Percentiles rank a stretch among this genome's conserved stretches.
Conservation (phyloP, 2,888 invertebrate genomes). For the Palloptera scutellata region DNA sequence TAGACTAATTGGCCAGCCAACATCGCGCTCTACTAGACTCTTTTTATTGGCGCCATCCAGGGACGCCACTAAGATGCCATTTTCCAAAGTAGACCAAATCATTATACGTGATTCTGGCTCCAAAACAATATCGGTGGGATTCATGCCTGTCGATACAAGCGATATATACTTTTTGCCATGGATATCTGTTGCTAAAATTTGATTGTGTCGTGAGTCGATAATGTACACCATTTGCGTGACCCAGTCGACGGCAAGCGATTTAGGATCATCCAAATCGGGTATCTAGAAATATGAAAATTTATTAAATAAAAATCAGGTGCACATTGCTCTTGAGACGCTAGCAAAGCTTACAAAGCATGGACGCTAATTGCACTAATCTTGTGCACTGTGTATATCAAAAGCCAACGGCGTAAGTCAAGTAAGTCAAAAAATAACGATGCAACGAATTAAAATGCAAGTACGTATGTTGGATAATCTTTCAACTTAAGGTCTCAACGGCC, state of each 20-base stretch:
- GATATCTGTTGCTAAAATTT: slow-evolving; percentile 61
- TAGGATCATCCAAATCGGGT: slow-evolving; percentile 70
- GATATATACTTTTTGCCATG: slow-evolving; percentile 61
- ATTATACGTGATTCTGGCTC: slow-evolving; percentile 71
- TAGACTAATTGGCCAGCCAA: slow-evolving; percentile 79
- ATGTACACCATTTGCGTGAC: slow-evolving; percentile 74
- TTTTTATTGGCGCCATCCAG: slow-evolving; percentile 72
- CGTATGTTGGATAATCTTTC: too few species aligned
- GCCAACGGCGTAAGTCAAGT: too few species aligned
- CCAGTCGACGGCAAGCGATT: slow-evolving; percentile 81
- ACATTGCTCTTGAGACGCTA: too few species aligned
- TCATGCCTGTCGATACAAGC: slow-evolving; percentile 65
- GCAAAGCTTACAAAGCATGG: too few species aligned
- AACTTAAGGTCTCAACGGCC: too few species aligned
- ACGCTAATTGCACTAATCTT: too few species aligned
- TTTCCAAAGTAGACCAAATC: slow-evolving; percentile 81
- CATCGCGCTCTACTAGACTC: slow-evolving; percentile 69
- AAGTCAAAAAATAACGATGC: too few species aligned
- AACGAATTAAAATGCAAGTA: too few species aligned
- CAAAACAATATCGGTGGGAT: slow-evolving; percentile 77
- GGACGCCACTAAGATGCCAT: slow-evolving; percentile 71
- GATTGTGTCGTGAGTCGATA: slow-evolving; percentile 67
- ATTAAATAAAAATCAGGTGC: neutral
- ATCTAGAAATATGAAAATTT: slow-evolving; percentile 56
- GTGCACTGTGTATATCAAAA: too few species aligned